Conservation (phyloP, 2,113 vertebrate genomes). For the Varanus komodoensis region DNA sequence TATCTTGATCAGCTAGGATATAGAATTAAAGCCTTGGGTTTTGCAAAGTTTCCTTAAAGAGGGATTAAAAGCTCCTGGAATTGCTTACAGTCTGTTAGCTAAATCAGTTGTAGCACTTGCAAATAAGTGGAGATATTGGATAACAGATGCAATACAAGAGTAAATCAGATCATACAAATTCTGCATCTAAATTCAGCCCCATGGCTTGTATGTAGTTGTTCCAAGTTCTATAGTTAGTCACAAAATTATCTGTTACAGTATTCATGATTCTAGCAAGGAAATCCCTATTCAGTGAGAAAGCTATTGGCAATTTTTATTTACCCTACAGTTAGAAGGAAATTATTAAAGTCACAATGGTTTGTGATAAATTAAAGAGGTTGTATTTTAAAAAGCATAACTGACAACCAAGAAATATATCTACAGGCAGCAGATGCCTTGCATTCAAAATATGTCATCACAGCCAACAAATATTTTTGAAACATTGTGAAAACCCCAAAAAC, state of each 20-base stretch:
- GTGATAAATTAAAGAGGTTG: neutral
- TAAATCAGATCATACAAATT: neutral
- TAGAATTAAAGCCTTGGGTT: neutral
- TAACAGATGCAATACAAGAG: neutral
- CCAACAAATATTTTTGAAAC: constrained; percentile 47
- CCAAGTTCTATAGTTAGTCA: constrained; percentile 2
- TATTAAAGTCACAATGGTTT: constrained; percentile 2
- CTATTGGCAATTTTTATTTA: constrained; percentile 2
- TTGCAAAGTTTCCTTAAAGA: neutral
- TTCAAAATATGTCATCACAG: constrained; percentile 14
- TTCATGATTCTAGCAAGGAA: neutral
- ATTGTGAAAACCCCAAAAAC: constrained; percentile 1
- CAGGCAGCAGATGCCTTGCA: constrained; percentile 1
- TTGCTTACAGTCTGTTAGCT: neutral
- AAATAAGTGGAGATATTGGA: neutral
- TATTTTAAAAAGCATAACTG: neutral
- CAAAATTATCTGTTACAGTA: neutral
- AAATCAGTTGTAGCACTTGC: neutral
- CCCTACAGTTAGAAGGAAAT: constrained; percentile 9
- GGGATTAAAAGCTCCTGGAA: neutral
- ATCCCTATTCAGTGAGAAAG: neutral
- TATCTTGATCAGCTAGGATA: neutral
- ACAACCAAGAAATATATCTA: neutral
- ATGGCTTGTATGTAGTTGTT: neutral
- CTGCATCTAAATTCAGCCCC: neutral